phyloP scores from a whole-genome alignment of 2,113 vertebrate species.

The Nycticebus coucang region DNA sequence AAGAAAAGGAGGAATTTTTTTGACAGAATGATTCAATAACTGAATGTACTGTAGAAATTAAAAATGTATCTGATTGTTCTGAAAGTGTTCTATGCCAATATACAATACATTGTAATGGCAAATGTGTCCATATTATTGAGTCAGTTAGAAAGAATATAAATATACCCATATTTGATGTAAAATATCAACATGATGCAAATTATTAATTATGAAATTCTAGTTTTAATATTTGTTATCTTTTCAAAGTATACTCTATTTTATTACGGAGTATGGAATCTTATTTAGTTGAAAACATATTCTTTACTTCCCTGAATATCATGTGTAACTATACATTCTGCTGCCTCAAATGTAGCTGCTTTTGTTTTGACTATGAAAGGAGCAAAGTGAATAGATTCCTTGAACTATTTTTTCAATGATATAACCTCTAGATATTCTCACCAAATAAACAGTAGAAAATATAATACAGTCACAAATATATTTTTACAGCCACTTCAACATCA shows the following conservation, averaged over 20 bases:
- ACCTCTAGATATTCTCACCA: neutral
- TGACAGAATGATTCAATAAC: neutral
- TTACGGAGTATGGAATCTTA: neutral
- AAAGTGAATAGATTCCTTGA: neutral
- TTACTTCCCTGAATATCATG: neutral
- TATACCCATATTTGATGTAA: neutral
- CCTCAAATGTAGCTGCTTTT: neutral
- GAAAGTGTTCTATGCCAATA: neutral
- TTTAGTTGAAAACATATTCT: neutral
- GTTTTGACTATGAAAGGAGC: neutral
- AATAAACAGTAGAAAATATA: slow-evolving; percentile 26
- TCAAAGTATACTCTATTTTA: neutral
- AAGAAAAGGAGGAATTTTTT: neutral
- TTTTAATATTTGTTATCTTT: neutral
- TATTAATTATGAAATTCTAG: neutral
- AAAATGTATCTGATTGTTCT: neutral
- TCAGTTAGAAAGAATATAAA: neutral
- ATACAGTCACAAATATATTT: neutral
- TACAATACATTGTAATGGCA: neutral
- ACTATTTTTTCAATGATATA: neutral
- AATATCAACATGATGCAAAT: neutral
- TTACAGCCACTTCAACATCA: neutral
- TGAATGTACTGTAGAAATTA: neutral
- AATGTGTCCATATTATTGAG: neutral
- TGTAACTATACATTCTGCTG: neutral